phyloP scores from a whole-genome alignment of 2,888 invertebrate species.

The Microctonus aethiopoides region DNA sequence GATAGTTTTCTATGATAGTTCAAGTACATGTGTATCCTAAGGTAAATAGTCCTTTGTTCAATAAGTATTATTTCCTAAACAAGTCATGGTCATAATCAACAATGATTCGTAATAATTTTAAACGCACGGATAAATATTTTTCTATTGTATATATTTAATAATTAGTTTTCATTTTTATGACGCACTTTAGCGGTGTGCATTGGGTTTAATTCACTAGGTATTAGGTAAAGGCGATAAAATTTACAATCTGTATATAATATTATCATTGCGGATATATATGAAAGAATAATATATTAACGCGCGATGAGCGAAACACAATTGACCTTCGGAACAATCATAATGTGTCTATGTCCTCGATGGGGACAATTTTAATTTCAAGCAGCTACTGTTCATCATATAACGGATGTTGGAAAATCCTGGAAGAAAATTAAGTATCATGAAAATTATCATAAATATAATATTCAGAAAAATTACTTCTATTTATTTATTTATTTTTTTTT shows the following conservation, averaged over 20 bases:
- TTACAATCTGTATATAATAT: background rate
- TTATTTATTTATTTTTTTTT: no score
- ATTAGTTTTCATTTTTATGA: conserved; percentile 11
- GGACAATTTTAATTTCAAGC: conserved; percentile 13
- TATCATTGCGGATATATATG: conserved; percentile 5
- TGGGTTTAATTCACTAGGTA: background rate
- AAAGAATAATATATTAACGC: background rate
- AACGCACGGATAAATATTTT: background rate
- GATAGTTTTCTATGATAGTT: conserved; percentile 10
- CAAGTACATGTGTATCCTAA: conserved; percentile 18
- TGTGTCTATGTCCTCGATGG: conserved; percentile 1
- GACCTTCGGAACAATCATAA: background rate
- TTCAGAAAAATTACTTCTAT: no score
- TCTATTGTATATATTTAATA: background rate
- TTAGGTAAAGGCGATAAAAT: conserved; percentile 10
- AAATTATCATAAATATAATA: no score
- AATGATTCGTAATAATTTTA: conserved; percentile 16
- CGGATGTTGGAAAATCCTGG: background rate
- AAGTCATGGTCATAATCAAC: conserved; percentile 6
- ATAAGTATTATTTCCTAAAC: conserved; percentile 20
- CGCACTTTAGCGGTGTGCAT: background rate
- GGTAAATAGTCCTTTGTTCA: conserved; percentile 13
- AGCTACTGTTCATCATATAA: background rate
- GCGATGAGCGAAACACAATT: background rate
- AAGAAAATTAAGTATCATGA: background rate